Percentiles rank a stretch among this genome's conserved stretches.
Conservation (phyloP, 2,797 vertebrate species). For the Sparidentex hasta region DNA sequence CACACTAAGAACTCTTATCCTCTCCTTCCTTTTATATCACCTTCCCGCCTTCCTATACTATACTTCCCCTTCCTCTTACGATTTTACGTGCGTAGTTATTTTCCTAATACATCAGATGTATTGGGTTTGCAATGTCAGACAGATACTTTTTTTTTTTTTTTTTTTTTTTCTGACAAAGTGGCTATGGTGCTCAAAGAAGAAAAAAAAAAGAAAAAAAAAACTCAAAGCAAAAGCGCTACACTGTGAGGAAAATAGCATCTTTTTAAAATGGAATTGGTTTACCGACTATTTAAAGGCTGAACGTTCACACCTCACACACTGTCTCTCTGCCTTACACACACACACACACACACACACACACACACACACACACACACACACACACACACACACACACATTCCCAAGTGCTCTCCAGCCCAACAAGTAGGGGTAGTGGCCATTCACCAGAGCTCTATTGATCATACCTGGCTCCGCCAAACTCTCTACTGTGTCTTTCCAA, state of each 20-base stretch:
- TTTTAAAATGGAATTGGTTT: conserved; percentile 43
- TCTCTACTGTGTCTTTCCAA: conserved; percentile 83
- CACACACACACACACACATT: conserved; percentile 33
- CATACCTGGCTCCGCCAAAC: conserved; percentile 79
- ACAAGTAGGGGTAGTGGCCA: conserved; percentile 61
- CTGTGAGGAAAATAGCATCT: conserved; percentile 4
- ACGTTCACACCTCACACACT: neutral
- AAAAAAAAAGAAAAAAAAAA: conserved; percentile 20
- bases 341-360: conserved; percentile 34
- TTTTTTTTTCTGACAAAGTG: neutral
- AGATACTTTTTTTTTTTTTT: conserved; percentile 9
- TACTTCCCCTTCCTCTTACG: neutral
- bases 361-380: conserved; percentile 34
- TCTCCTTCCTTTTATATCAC: conserved; percentile 26
- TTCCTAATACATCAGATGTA: neutral
- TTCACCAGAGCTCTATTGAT: conserved; percentile 79
- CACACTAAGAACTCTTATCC: conserved; percentile 65
- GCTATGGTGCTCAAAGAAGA: neutral
- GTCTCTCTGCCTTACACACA: conserved; percentile 26
- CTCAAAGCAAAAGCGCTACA: neutral
- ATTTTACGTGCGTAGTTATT: neutral
- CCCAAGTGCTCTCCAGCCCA: conserved; percentile 50
- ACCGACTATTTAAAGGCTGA: conserved; percentile 47
- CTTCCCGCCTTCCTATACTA: neutral
- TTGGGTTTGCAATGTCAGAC: neutral